phyloP scores from a whole-genome alignment of 2,888 invertebrate genomes.

The Cantharis rustica region DNA sequence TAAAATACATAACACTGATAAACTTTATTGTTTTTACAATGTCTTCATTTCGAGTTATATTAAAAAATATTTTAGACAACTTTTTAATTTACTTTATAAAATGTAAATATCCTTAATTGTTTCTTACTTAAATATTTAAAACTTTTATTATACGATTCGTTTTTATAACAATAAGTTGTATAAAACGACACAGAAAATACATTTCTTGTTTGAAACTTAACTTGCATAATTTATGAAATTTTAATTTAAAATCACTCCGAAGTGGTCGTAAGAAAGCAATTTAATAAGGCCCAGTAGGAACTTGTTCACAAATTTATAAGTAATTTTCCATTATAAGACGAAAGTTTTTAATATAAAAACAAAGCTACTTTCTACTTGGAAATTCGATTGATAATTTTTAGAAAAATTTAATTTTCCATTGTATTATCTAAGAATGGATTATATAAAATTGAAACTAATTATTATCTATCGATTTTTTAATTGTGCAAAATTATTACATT shows the following conservation, averaged over 20 bases:
- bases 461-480: neutral
- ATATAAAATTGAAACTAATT: neutral
- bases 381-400: neutral
- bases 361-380: neutral
- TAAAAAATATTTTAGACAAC: neutral
- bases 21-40: neutral
- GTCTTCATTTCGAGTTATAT: neutral
- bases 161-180: neutral
- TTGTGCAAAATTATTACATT: neutral
- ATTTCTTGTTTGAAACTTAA: neutral
- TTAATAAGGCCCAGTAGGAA: neutral
- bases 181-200: neutral
- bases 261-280: constrained; percentile 3
- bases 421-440: no score
- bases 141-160: neutral
- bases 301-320: neutral
- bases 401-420: neutral
- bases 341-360: neutral
- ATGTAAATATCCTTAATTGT: neutral
- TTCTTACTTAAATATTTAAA: neutral
- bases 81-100: neutral
- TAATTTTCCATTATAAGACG: neutral
- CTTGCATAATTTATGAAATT: constrained; percentile 1
- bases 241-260: constrained; percentile 3
- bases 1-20: neutral